Evolutionary conservation across 2,113 vertebrate species (phyloP), one percentile per base, ranked within the genome.

Genomic region (Melozone crissalis): DNA sequence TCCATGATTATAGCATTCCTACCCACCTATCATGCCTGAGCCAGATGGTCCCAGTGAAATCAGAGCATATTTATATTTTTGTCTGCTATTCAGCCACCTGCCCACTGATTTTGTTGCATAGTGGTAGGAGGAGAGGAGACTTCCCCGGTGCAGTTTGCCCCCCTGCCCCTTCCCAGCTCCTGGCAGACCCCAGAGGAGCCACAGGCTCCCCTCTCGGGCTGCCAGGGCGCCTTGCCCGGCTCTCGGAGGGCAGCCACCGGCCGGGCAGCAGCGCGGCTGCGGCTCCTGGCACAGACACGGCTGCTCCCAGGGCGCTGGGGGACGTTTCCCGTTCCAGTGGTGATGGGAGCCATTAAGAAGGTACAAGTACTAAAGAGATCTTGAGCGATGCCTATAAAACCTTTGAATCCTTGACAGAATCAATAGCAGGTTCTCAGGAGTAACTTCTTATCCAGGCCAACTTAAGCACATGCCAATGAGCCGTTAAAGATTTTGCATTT

Each of bases 341-440:
- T 17, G 5, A 68, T 35, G 87, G 93, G 89, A 91, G 78, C 91
- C 89, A 91, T 94, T 93, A 87, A 87, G 87, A 66, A 87, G 82
- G 78, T 73, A 66, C 93, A 91, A 91, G 85, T 43, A 69, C 93
- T 95, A 87, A 89, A 76, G 91, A 93, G 95, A 91, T 80, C 87
- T 90, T 90, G 88, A 95, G 87, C 71, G 33, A 91, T 89, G 90
- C 94, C 91, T 94, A 84, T 95, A 95, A 94, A 96, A 77, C 78
- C 96, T 93, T 93, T 89, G 90, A 94, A 92, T 96, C 91, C 72
- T 90, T 93, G 94, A 94, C 93, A 95, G 96, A 96, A 96, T 96
- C 94, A 62, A 94, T 95, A 96, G 90, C 13, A 24, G 92, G 67
- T 95, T 96, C 94, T 95, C 88, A 76, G 91, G 89, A 95, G 94